A percentile compares a stretch with the other conserved stretches of the same genome.
These are phyloP conservation scores for Lordiphosa mommai DNA, from an alignment of 1,140 invertebrate genomes.

Conservation along the genomic window DNA sequence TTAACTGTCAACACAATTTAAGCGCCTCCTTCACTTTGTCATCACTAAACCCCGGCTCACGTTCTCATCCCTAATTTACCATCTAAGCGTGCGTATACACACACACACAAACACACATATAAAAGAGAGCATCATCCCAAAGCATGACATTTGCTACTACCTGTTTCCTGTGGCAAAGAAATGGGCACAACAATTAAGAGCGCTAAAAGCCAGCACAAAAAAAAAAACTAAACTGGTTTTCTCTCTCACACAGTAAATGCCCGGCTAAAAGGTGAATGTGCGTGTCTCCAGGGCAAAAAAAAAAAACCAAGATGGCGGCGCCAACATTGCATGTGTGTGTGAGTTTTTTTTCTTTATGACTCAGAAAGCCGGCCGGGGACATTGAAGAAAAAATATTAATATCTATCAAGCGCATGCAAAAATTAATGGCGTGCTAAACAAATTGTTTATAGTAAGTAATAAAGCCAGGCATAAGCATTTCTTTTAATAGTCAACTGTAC, in stretches of 20 bases:
- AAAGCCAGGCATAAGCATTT: background rate
- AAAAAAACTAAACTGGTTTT: constrained; percentile 39
- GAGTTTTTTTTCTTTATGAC: constrained; percentile 25
- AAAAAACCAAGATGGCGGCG: constrained; percentile 57
- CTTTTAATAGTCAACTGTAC: background rate
- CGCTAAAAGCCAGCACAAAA: constrained; percentile 12
- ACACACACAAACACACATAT: background rate
- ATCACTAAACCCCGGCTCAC: constrained; percentile 1
- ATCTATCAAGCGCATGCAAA: background rate
- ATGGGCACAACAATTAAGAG: constrained; percentile 20
- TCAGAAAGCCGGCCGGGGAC: constrained; percentile 49
- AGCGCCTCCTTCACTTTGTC: background rate
- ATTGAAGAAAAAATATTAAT: constrained; percentile 4
- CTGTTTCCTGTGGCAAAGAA: constrained; percentile 27
- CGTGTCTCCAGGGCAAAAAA: background rate
- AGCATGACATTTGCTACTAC: constrained; percentile 15
- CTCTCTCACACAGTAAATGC: background rate
- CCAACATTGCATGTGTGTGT: constrained; percentile 7
- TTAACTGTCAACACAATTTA: too few relatives aligned
- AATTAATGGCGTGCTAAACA: background rate
- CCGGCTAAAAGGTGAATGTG: constrained; percentile 19
- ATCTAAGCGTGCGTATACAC: constrained; percentile 48
- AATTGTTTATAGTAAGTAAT: background rate
- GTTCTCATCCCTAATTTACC: background rate
- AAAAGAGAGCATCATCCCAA: background rate